Conservation (phyloP, 30 jellyfish, hydroid and myxozoan genomes). For the Nemopilema nomurai region DNA sequence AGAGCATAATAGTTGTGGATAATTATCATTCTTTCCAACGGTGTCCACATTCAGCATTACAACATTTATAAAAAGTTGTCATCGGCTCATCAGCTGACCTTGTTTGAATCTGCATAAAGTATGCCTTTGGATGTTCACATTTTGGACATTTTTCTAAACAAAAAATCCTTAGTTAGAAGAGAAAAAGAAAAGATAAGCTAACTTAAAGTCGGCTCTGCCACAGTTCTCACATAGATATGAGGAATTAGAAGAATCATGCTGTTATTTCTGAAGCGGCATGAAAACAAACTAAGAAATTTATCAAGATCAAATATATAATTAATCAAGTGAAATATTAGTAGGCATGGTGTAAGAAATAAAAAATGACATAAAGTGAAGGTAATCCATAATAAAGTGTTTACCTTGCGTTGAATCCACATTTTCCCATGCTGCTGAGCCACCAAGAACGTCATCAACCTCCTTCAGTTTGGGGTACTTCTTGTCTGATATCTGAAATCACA, state of each 20-base stretch:
- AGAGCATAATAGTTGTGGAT: not conserved
- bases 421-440: conserved; percentile 98
- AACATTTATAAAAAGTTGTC: conserved; percentile 97
- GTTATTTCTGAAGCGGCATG: too few species aligned
- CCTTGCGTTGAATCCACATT: conserved; percentile 97
- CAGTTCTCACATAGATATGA: too few species aligned
- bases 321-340: too few species aligned
- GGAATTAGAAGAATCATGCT: too few species aligned
- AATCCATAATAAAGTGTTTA: too few species aligned
- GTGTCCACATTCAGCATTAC: conserved; percentile 94
- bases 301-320: too few species aligned
- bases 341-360: too few species aligned
- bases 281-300: too few species aligned
- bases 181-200: not conserved
- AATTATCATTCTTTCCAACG: conserved; percentile 88
- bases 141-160: conserved; percentile 90
- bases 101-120: conserved; percentile 97
- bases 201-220: too few species aligned
- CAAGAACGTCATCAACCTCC: conserved; percentile 97
- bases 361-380: not conserved
- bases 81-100: conserved; percentile 99
- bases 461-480: conserved; percentile 89
- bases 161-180: not conserved
- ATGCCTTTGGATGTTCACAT: conserved; percentile 92
- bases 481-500: conserved; percentile 71